phyloP scores from a whole-genome alignment of 2,113 vertebrate genomes.

The Dasyornis broadbenti region DNA sequence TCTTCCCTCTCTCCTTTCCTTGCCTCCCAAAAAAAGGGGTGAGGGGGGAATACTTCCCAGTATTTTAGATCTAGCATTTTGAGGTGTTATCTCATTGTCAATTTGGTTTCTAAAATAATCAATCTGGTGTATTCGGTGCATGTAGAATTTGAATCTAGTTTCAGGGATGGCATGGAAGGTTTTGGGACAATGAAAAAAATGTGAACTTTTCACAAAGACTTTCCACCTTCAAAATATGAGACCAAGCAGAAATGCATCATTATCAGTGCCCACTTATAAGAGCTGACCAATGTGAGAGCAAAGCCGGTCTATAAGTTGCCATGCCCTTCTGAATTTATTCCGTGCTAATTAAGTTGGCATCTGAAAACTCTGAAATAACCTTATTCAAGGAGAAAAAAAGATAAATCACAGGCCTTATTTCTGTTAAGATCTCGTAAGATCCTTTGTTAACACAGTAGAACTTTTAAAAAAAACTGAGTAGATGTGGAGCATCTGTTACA shows the following conservation, averaged over 20 bases:
- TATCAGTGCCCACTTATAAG: neutral
- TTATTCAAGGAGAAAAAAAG: neutral
- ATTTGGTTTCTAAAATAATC: neutral
- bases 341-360: neutral
- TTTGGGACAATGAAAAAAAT: neutral
- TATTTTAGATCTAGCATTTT: neutral
- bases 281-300: neutral
- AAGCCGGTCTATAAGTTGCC: neutral
- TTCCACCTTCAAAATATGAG: neutral
- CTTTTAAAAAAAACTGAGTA: neutral
- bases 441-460: slow-evolving; percentile 4
- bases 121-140: accelerated
- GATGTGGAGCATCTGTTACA: slow-evolving; percentile 43
- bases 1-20: neutral
- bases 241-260: neutral
- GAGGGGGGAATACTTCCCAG: neutral
- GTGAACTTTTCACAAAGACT: neutral
- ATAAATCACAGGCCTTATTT: neutral
- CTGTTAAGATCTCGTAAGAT: neutral
- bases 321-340: neutral
- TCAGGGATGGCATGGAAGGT: neutral
- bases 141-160: neutral
- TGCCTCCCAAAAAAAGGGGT: neutral
- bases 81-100: neutral
- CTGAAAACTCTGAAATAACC: neutral